Base-by-base conservation (phyloP, 2,888 invertebrate genomes). In the Mesorhabditis sp. region DNA sequence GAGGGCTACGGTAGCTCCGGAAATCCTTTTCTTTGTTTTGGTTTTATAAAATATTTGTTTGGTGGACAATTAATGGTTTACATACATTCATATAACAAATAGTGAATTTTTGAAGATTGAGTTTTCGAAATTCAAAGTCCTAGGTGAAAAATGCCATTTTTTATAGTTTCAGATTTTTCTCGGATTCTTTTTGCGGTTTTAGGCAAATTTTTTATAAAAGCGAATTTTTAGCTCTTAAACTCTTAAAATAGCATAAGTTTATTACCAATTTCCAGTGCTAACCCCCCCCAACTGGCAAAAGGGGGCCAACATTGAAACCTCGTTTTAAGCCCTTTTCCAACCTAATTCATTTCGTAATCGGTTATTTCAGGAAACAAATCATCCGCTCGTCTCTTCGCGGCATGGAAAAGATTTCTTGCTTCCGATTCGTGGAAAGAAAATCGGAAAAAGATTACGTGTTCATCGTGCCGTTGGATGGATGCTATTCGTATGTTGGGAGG, bases 401-500 rank as follows among this genome's bases (percentile, higher is more conserved):
- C 7, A 73, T 82, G n/a, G 78, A 82, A 67, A 62, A 66, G 62
- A 69, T 73, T 0, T 75, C 81, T 2, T 83, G 83, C 62, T 82
- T 82, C 74, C 75, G 74, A 28, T 83, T 83, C 62, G 68, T 77
- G 1, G 76, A 81, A 28, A 66, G 78, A 65, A 72, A 71, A 13
- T 69, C 65, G 28, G 70, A 83, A 69, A 62, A 64, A 6, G 82
- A 83, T 45, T 83, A 71, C 66, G 61, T 83, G 4, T 76, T 72
- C 67, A 78, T 83, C 42, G 78, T 77, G 42, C 80, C 78, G 44
- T 66, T 78, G 2, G 82, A 82, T 70, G 83, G 82, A 42, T 82
- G 82, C 66, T 82, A 82, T 65, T 78, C 78, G 0, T 82, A 77
- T 69, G 83, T 83, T 13, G 83, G 83, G 10, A 77, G 77, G 70